A percentile compares a stretch with the other conserved stretches of the same genome.
phyloP scores from a whole-genome alignment of 2,888 invertebrate species.

The Sesamia inferens region DNA sequence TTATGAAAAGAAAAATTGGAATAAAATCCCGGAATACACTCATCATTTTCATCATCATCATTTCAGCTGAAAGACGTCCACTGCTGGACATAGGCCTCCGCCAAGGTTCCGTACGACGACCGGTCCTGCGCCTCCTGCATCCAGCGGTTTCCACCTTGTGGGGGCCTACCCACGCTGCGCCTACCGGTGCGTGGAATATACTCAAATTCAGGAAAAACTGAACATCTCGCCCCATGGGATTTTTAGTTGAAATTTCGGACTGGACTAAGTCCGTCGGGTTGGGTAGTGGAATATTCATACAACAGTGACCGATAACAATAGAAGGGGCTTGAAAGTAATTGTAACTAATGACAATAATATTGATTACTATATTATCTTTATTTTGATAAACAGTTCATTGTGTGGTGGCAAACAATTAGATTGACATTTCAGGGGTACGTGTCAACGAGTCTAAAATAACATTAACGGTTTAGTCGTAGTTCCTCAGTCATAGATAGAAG shows the following conservation, averaged over 20 bases:
- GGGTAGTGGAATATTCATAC: neutral
- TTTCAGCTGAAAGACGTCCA: no score
- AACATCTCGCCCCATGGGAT: neutral
- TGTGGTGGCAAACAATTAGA: slow-evolving; percentile 61
- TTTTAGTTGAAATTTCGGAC: neutral
- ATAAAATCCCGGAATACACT: neutral
- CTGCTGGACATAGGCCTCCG: no score
- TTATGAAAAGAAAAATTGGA: neutral
- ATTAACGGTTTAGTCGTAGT: slow-evolving; percentile 59
- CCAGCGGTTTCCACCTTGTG: no score
- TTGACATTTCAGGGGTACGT: slow-evolving; percentile 55
- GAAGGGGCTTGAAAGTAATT: slow-evolving; percentile 5
- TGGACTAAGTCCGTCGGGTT: neutral
- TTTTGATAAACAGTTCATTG: slow-evolving; percentile 68
- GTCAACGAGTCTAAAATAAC: slow-evolving; percentile 58
- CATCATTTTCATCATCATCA: no score
- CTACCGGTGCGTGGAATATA: no score
- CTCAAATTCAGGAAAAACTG: neutral
- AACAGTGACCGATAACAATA: slow-evolving; percentile 24
- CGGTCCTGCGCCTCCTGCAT: no score
- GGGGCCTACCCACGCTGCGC: no score
- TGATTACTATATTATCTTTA: slow-evolving; percentile 42
- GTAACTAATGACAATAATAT: slow-evolving; percentile 34
- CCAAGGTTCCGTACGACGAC: no score
- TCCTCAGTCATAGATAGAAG: slow-evolving; percentile 43